A percentile compares a stretch with the other conserved stretches of the same genome.
phyloP scores from a whole-genome alignment of 2,888 invertebrate species.

The Eustalomyia histrio region DNA sequence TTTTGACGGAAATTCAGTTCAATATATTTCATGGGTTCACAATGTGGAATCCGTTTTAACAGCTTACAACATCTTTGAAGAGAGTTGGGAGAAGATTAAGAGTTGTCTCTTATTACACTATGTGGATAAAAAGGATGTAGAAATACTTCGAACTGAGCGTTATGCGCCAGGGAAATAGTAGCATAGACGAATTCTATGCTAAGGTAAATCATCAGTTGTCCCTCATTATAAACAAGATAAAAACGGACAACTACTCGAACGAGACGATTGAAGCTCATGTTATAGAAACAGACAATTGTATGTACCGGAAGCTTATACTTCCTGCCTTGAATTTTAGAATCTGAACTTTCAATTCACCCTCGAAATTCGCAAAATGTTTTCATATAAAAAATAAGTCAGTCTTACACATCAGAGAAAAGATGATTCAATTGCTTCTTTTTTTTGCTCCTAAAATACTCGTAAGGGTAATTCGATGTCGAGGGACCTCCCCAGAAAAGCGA shows the following conservation, averaged over 20 bases:
- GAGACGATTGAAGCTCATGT: conserved; percentile 11
- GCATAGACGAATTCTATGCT: conserved; percentile 10
- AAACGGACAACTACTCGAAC: not conserved
- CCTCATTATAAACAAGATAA: conserved; percentile 17
- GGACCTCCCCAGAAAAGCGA: conserved; percentile 5
- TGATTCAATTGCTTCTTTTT: conserved; percentile 12
- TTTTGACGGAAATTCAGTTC: no score
- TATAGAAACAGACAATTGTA: conserved; percentile 17
- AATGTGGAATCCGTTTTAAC: conserved; percentile 1
- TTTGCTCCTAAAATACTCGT: not conserved
- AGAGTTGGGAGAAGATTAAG: no score
- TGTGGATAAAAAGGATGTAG: no score
- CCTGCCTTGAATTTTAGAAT: not conserved
- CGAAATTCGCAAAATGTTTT: no score
- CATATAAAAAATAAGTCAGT: not conserved
- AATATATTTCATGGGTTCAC: no score
- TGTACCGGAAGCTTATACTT: not conserved
- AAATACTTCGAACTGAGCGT: conserved; percentile 9
- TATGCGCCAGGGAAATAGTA: not conserved
- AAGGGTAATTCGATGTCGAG: conserved; percentile 20
- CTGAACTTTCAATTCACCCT: not conserved
- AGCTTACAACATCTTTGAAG: no score
- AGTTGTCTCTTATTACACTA: no score
- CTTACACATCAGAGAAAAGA: conserved; percentile 11
- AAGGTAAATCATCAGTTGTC: conserved; percentile 6